These are phyloP conservation scores for Hylomyscus alleni DNA, from an alignment of 2,797 vertebrate genomes.

Conservation along the genomic window DNA sequence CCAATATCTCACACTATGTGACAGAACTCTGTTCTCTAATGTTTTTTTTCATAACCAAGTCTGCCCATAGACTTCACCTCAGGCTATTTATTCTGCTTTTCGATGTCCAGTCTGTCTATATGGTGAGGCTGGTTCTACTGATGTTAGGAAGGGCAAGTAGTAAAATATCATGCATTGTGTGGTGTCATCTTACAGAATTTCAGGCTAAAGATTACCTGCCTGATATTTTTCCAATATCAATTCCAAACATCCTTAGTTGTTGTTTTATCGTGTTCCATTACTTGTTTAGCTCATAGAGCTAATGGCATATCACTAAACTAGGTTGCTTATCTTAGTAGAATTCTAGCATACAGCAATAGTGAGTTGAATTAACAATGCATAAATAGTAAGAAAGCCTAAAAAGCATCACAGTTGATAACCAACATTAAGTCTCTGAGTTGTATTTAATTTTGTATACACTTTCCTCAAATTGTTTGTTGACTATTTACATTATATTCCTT, in stretches of 20 bases:
- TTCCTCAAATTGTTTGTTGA: constrained; percentile 36
- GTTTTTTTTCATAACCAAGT: background rate
- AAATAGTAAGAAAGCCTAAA: background rate
- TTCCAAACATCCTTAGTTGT: background rate
- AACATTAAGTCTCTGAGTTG: background rate
- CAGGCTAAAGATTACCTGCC: background rate
- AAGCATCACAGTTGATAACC: background rate
- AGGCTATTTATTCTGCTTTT: accelerated
- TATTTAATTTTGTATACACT: background rate
- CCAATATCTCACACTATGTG: no score
- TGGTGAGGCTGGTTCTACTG: no score
- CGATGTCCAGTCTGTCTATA: background rate
- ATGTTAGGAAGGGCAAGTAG: background rate
- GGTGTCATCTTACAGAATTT: background rate
- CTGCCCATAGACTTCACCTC: no score
- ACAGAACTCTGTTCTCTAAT: background rate
- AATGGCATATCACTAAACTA: background rate
- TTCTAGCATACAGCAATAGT: background rate
- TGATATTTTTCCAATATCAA: background rate
- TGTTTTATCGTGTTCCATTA: background rate
- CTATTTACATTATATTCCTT: background rate
- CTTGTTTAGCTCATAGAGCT: background rate
- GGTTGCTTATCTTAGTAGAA: background rate
- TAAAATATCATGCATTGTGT: background rate
- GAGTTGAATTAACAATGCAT: constrained; percentile 3